A percentile compares a stretch with the other conserved stretches of the same genome.
Conservation (phyloP, 2,113 vertebrate species). For the Girardinichthys multiradiatus region DNA sequence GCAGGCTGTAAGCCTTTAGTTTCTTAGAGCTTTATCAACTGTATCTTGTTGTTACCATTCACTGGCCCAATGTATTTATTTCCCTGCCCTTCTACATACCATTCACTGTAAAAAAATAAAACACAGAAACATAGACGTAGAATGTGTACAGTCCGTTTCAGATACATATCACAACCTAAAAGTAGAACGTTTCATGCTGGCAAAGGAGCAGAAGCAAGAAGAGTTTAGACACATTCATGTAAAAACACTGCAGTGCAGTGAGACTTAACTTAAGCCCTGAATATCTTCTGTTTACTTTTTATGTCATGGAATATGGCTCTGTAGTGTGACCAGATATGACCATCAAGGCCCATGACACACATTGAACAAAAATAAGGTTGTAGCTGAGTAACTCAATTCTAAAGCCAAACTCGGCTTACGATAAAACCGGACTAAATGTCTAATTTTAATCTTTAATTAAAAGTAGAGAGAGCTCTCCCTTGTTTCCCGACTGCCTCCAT, state of each 20-base stretch:
- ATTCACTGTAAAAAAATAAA: slow-evolving; percentile 50
- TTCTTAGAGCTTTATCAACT: slow-evolving; percentile 70
- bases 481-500: slow-evolving; percentile 52
- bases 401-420: neutral
- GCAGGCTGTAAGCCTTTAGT: slow-evolving; percentile 68
- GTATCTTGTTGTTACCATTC: slow-evolving; percentile 60
- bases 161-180: slow-evolving; percentile 25
- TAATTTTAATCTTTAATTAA: slow-evolving; percentile 19
- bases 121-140: slow-evolving; percentile 63
- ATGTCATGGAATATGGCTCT: slow-evolving; percentile 23
- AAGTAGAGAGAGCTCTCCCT: slow-evolving; percentile 4
- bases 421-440: slow-evolving; percentile 2
- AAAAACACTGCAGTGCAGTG: slow-evolving; percentile 50
- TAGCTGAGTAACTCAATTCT: neutral
- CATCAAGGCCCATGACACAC: neutral
- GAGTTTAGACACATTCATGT: slow-evolving; percentile 22
- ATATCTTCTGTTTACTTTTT: slow-evolving; percentile 20
- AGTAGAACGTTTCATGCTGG: slow-evolving; percentile 31
- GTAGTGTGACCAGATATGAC: slow-evolving; percentile 35
- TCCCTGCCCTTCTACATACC: slow-evolving; percentile 47
- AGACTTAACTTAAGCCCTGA: slow-evolving; percentile 9
- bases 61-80: slow-evolving; percentile 72
- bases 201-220: neutral
- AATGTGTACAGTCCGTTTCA: slow-evolving; percentile 68
- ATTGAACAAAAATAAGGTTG: neutral